phyloP scores from a whole-genome alignment of 1,140 invertebrate genomes.

The Drosophila triauraria region DNA sequence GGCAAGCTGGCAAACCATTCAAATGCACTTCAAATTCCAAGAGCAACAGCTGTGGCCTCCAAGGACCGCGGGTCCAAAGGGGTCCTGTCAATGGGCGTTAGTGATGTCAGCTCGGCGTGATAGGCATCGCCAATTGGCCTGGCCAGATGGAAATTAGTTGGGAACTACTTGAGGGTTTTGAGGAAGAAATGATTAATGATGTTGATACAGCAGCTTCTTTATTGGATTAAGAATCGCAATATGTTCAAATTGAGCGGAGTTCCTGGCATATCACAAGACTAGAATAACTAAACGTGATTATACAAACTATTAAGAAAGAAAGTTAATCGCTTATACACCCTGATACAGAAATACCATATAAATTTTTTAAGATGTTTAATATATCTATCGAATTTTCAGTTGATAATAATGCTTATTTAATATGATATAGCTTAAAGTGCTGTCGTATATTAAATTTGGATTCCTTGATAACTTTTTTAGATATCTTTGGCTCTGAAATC shows the following conservation, averaged over 20 bases:
- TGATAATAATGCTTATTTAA: no score
- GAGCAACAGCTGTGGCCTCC: conserved; percentile 76
- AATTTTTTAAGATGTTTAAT: no score
- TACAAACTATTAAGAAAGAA: no score
- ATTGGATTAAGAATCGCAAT: neutral
- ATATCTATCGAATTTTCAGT: no score
- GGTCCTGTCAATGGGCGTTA: conserved; percentile 28
- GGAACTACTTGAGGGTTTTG: neutral
- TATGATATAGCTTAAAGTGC: no score
- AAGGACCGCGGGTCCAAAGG: conserved; percentile 1
- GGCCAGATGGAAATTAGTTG: conserved; percentile 8
- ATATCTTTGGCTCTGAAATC: neutral
- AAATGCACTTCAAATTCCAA: conserved; percentile 80
- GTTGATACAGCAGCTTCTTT: neutral
- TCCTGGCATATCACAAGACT: no score
- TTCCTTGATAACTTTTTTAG: no score
- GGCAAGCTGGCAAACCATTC: conserved; percentile 59
- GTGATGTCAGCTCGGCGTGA: conserved; percentile 39
- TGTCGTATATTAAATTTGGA: no score
- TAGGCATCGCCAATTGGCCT: conserved; percentile 12
- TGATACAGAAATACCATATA: no score
- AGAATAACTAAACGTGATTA: neutral
- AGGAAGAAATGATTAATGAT: conserved; percentile 29
- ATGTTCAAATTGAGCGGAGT: neutral
- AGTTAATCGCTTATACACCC: no score